phyloP scores from a whole-genome alignment of 2,797 vertebrate species.

The Syncerus caffer region DNA sequence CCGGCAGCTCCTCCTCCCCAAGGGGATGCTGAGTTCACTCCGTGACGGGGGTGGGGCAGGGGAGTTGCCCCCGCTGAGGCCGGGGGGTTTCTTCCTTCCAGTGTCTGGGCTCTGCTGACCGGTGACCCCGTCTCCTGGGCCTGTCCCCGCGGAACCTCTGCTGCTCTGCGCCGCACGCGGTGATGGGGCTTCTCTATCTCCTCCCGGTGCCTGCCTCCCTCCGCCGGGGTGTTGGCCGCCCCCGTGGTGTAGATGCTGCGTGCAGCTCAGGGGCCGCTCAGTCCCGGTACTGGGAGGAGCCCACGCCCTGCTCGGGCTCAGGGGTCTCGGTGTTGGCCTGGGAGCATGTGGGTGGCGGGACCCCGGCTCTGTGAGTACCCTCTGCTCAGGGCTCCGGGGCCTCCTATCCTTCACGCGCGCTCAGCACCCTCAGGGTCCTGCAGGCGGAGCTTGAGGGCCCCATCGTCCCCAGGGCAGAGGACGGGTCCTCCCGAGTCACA shows the following conservation, averaged over 20 bases:
- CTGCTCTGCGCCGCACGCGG: rapidly evolving
- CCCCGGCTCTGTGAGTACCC: not conserved
- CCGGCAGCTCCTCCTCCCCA: not conserved
- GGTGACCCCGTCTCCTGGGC: not conserved
- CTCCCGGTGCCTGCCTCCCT: not conserved
- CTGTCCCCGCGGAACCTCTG: not conserved
- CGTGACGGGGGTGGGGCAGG: not conserved
- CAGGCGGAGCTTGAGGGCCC: not conserved
- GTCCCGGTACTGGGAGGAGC: not conserved
- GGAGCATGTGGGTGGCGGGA: not conserved
- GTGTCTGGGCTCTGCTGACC: not conserved
- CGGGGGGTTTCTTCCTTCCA: not conserved
- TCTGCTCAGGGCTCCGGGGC: not conserved
- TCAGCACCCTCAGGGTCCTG: not conserved
- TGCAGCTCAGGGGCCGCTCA: too few species aligned
- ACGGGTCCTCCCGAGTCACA: not conserved
- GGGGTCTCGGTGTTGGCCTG: not conserved
- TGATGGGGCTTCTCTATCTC: not conserved
- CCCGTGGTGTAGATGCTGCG: not conserved
- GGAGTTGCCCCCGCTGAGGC: not conserved
- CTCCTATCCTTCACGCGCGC: not conserved
- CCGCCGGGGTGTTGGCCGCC: not conserved
- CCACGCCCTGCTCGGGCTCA: not conserved
- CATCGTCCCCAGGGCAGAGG: not conserved
- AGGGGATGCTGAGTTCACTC: not conserved